phyloP scores from a whole-genome alignment of 2,888 invertebrate genomes.

The Chymomyza caudatula region DNA sequence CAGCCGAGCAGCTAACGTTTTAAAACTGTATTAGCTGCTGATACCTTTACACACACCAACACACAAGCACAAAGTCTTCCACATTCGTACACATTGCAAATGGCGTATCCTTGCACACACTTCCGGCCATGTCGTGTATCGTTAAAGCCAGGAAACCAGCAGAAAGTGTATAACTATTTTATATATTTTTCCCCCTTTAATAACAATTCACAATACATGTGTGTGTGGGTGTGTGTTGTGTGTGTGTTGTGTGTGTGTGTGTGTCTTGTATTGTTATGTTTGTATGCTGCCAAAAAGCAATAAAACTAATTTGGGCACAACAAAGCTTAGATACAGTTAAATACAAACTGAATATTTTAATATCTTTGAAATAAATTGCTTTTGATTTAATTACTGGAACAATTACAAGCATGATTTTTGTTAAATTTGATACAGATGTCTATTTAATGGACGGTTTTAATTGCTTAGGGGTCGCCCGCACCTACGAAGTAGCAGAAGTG shows the following conservation, averaged over 20 bases:
- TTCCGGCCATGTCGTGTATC: constrained; percentile 57
- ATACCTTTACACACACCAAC: neutral
- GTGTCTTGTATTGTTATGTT: neutral
- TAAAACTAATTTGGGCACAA: neutral
- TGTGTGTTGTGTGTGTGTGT: neutral
- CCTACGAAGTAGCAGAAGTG: neutral
- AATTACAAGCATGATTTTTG: no score
- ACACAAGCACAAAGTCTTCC: neutral
- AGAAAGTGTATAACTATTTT: constrained; percentile 34
- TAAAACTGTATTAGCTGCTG: constrained; percentile 58
- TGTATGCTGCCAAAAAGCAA: neutral
- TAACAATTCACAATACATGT: neutral
- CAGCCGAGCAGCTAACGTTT: constrained; percentile 25
- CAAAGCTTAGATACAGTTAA: neutral
- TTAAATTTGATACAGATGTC: neutral
- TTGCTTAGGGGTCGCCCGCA: neutral
- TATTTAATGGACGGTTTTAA: neutral
- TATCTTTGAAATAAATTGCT: neutral
- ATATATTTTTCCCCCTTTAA: constrained; percentile 7
- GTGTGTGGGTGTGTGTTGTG: neutral
- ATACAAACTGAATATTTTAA: neutral
- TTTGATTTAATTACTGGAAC: neutral
- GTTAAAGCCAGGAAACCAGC: constrained; percentile 63
- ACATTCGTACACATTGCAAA: constrained; percentile 10
- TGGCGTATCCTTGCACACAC: constrained; percentile 55